Base-by-base conservation (phyloP, 1,140 invertebrate genomes). In the Drosophila prosaltans region DNA sequence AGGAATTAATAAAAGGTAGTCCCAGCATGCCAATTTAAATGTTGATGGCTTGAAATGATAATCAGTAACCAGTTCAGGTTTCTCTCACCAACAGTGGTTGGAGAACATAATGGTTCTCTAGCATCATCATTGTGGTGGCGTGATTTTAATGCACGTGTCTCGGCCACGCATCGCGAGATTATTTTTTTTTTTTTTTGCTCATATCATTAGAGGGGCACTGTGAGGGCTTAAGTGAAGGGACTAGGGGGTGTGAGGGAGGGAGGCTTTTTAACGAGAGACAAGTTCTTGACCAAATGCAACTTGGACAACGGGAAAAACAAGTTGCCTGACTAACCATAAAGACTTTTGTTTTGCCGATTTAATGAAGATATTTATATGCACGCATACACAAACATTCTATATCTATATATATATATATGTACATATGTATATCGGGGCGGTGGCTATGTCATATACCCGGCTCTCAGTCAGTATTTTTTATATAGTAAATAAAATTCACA, bases 281-380 rank as follows among this genome's bases (percentile, higher is more conserved):
- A 66, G 63, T 65, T 72, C 57, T 59, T 71, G 69, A 54, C 63
- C 63, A 65, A 24, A 48, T 30, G 48, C 51, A 66, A 69, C 59
- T 51, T 62, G 51, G 60, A 28, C 61, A 58, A 71, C 62, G 55
- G 64, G 57, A 65, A 65, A 65, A 62, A 73, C 71, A 58, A 48
- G 71, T 69, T 41, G 57, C 65, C 39, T 54, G 36, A 8, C 40
- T 57, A 9, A 43, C 60, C 51, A 39, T 32, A 51, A 24, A 51
- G 45, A 26, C 45, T 51, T 51, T 51, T 51, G 45, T 62, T 43
- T 36, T 65, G 51, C 11, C 63, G 59, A 2, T 30, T 65, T 77
- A 73, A 80, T 80, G 51, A 73, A 64, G 69, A 67, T 41, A 77
- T 74, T 74, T 77, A 69, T 77, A 74, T 74, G 70, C 78, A 78